Percentiles rank a stretch among this genome's conserved stretches.
Evolutionary conservation across 2,113 vertebrate species (phyloP).

Genomic region (Tragelaphus imberbis): DNA sequence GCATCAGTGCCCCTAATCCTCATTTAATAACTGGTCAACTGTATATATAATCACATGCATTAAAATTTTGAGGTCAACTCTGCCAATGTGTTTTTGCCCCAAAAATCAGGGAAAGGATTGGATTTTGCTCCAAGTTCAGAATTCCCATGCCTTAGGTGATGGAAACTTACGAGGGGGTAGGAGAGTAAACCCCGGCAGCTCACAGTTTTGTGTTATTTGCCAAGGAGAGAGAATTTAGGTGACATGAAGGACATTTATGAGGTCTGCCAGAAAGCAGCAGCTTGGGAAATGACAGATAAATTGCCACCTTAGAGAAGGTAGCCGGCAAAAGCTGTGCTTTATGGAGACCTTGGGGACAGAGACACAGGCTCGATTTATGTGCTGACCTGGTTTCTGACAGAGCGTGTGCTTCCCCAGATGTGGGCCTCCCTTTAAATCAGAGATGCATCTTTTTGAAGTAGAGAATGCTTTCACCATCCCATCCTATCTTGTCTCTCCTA

Average conservation of each 20-base stretch:
- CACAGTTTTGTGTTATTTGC: not conserved
- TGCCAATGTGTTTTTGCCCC: not conserved
- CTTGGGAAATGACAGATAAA: slow-evolving; percentile 40
- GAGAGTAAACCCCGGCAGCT: not conserved
- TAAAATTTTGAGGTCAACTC: not conserved
- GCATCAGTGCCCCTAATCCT: not conserved
- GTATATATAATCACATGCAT: not conserved
- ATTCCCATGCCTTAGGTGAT: not conserved
- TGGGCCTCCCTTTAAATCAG: not conserved
- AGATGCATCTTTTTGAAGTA: not conserved
- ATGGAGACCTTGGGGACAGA: not conserved
- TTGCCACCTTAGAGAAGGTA: not conserved
- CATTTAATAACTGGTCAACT: not conserved
- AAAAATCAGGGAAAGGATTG: not conserved
- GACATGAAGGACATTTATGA: slow-evolving; percentile 38
- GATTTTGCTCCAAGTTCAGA: not conserved
- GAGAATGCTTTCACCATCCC: not conserved
- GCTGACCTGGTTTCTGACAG: not conserved
- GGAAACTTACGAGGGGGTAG: not conserved
- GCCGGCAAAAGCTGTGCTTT: slow-evolving; percentile 19
- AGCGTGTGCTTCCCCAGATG: not conserved
- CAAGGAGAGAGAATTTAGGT: slow-evolving; percentile 47
- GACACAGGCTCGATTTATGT: not conserved
- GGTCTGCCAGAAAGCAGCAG: slow-evolving; percentile 14
- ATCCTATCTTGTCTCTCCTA: slow-evolving; percentile 31